phyloP scores from a whole-genome alignment of 2,888 invertebrate genomes.

The Temnothorax rugatulus region DNA sequence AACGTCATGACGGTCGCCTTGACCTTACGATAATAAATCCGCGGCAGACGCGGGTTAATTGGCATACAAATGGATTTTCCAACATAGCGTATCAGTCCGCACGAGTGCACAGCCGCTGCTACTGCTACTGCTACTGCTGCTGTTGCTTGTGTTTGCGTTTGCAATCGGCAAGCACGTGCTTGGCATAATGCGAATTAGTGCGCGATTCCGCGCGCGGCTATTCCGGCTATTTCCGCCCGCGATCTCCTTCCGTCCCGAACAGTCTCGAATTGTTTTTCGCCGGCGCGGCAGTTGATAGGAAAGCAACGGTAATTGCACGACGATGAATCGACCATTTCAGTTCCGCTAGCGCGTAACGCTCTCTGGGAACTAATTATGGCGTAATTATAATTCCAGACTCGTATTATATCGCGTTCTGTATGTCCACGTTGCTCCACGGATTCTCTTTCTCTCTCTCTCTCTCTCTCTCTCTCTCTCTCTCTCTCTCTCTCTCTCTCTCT shows the following conservation, averaged over 20 bases:
- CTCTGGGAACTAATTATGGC: conserved; percentile 39
- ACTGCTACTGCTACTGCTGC: conserved; percentile 24
- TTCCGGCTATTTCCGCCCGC: conserved; percentile 52
- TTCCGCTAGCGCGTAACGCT: conserved; percentile 32
- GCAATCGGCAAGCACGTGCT: conserved; percentile 68
- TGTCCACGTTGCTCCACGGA: neutral
- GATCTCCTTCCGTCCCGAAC: conserved; percentile 6
- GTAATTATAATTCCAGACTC: conserved; percentile 45
- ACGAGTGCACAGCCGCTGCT: conserved; percentile 50
- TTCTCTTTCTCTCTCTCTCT: neutral
- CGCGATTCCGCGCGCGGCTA: conserved; percentile 35
- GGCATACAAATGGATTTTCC: conserved; percentile 72
- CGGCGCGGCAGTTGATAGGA: neutral
- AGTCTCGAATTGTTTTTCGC: conserved; percentile 38
- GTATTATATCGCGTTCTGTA: conserved; percentile 8
- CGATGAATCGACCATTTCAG: conserved; percentile 30
- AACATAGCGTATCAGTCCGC: conserved; percentile 59
- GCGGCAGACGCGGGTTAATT: conserved; percentile 64
- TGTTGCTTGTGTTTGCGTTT: neutral
- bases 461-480: neutral
- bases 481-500: no score
- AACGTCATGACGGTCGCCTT: conserved; percentile 57
- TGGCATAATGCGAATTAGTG: conserved; percentile 67
- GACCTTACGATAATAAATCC: conserved; percentile 70
- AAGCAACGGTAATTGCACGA: conserved; percentile 30